phyloP scores from a whole-genome alignment of 2,113 vertebrate genomes.

The Phrynocephalus versicolor region DNA sequence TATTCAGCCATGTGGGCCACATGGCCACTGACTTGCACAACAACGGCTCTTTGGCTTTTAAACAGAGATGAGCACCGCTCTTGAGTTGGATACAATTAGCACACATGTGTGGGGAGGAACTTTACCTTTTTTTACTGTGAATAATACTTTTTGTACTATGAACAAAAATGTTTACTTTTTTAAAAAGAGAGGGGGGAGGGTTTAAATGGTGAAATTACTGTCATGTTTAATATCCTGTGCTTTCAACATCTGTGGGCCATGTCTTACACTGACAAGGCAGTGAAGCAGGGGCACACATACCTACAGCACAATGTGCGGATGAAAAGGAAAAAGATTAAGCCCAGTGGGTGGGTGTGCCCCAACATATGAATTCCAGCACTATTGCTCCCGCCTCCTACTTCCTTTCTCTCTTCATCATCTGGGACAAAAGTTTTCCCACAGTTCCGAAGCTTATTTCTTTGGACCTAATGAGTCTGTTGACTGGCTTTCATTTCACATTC shows the following conservation, averaged over 20 bases:
- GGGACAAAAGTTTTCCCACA: slow-evolving; percentile 71
- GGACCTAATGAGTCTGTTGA: slow-evolving; percentile 59
- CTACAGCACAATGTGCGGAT: background rate
- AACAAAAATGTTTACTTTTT: too few species aligned
- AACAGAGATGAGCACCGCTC: too few species aligned
- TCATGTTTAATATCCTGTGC: slow-evolving; percentile 11
- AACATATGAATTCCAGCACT: slow-evolving; percentile 14
- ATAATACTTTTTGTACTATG: too few species aligned
- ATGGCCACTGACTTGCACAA: too few species aligned
- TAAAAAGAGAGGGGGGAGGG: too few species aligned
- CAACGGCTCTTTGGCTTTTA: too few species aligned
- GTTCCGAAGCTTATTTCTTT: slow-evolving; percentile 57
- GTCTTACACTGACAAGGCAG: background rate
- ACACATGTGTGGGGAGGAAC: too few species aligned
- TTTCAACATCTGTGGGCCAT: background rate
- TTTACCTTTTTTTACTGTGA: too few species aligned
- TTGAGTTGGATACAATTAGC: too few species aligned
- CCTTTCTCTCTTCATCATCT: slow-evolving; percentile 36
- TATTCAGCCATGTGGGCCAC: too few species aligned
- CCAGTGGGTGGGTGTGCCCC: background rate
- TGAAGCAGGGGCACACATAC: slow-evolving; percentile 25
- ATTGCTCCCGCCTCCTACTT: slow-evolving; percentile 21
- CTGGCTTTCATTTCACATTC: slow-evolving; percentile 63
- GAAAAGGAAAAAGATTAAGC: slow-evolving; percentile 38
- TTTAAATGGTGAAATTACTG: background rate